Evolutionary conservation across 2,888 invertebrate species (phyloP).

Genomic region (Ptilodon capucinus): DNA sequence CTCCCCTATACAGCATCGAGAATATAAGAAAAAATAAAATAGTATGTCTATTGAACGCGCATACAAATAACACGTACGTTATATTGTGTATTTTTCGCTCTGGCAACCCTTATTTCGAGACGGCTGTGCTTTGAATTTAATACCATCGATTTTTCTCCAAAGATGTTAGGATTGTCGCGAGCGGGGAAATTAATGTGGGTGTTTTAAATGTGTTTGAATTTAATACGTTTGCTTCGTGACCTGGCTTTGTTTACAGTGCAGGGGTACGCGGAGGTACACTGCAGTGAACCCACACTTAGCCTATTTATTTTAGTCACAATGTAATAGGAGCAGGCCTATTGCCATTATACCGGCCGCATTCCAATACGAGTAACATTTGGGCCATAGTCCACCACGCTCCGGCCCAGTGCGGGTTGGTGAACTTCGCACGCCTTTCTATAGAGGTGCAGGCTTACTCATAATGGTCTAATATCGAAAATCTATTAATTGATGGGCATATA

Average conservation of each 20-base stretch:
- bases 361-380: too few relatives aligned
- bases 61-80: slow-evolving; percentile 13
- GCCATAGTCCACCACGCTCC: too few relatives aligned
- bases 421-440: too few relatives aligned
- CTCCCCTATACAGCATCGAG: neutral
- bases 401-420: too few relatives aligned
- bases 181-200: neutral
- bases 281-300: too few relatives aligned
- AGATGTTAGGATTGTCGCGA: neutral
- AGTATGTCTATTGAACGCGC: slow-evolving; percentile 7
- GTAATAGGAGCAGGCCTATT: too few relatives aligned
- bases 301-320: too few relatives aligned
- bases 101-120: slow-evolving; percentile 15
- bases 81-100: slow-evolving; percentile 9
- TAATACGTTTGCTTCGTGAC: neutral
- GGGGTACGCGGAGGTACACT: too few relatives aligned
- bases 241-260: neutral
- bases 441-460: too few relatives aligned
- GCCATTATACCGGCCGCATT: too few relatives aligned
- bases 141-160: slow-evolving; percentile 13
- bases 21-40: slow-evolving; percentile 5
- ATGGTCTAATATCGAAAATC: too few relatives aligned
- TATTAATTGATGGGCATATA: too few relatives aligned
- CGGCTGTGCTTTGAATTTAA: slow-evolving; percentile 15
- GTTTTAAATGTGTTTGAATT: neutral